A percentile compares a stretch with the other conserved stretches of the same genome.
Conservation (phyloP, 92 coral and sea anemone genomes). For the Phymanthus crucifer region DNA sequence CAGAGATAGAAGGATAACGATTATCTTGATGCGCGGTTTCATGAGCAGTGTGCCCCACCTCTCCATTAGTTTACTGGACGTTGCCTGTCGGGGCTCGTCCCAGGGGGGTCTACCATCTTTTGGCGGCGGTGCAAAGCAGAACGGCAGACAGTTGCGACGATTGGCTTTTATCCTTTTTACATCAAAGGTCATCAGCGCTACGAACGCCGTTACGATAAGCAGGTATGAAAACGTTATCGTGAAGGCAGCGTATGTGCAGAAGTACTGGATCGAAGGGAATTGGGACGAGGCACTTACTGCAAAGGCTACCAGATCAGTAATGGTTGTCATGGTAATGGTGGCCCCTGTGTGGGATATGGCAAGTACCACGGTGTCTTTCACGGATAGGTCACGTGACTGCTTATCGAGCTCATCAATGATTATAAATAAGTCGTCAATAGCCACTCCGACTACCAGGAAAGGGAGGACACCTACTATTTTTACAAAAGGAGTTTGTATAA, state of each 20-base stretch:
- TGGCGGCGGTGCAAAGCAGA: slow-evolving; percentile 53
- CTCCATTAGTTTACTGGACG: slow-evolving; percentile 53
- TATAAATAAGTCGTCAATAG: slow-evolving; percentile 84
- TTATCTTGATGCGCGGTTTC: slow-evolving; percentile 28
- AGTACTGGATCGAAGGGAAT: slow-evolving; percentile 67
- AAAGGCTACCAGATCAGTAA: slow-evolving; percentile 80
- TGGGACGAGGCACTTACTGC: slow-evolving; percentile 73
- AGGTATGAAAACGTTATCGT: slow-evolving; percentile 64
- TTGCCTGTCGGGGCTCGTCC: slow-evolving; percentile 54
- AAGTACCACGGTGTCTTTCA: slow-evolving; percentile 58
- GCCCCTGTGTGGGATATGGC: slow-evolving; percentile 79
- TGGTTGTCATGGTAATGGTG: slow-evolving; percentile 76
- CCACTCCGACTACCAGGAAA: slow-evolving; percentile 77
- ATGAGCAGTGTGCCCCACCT: slow-evolving; percentile 55
- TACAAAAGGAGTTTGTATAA: slow-evolving; percentile 58
- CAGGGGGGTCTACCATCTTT: slow-evolving; percentile 42
- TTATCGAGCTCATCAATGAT: slow-evolving; percentile 68
- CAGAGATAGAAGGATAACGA: slow-evolving; percentile 54
- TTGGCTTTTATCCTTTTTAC: slow-evolving; percentile 69
- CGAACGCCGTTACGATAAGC: slow-evolving; percentile 73
- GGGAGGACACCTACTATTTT: slow-evolving; percentile 76
- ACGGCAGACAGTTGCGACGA: slow-evolving; percentile 70
- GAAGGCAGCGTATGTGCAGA: slow-evolving; percentile 83
- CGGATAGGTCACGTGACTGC: slow-evolving; percentile 45
- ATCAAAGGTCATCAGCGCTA: slow-evolving; percentile 75